These are phyloP conservation scores for Eumacrocentrus americanus DNA, from an alignment of 2,888 invertebrate genomes.

Conservation along the genomic window DNA sequence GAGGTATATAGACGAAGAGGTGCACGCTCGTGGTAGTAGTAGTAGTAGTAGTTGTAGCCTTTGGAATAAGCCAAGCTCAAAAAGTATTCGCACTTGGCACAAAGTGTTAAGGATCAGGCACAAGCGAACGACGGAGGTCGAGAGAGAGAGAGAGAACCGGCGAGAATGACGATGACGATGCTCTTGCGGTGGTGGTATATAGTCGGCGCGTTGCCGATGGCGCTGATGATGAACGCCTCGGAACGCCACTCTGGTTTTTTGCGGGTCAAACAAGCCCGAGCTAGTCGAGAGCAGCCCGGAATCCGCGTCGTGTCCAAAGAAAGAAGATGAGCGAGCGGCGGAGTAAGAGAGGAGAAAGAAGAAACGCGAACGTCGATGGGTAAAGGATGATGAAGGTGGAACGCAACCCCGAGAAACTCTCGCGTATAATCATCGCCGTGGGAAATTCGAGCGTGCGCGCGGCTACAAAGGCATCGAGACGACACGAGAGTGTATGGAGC, in stretches of 20 bases:
- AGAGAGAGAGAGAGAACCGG: too few species aligned
- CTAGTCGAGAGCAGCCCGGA: background rate
- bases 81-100: constrained; percentile 29
- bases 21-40: background rate
- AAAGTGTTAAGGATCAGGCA: constrained; percentile 5
- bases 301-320: constrained; percentile 5
- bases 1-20: constrained; percentile 30
- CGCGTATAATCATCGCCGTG: constrained; percentile 35
- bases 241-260: constrained; percentile 37
- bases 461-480: too few species aligned
- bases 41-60: background rate
- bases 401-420: constrained; percentile 22
- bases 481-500: constrained; percentile 1
- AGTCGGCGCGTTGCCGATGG: constrained; percentile 34
- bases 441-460: constrained; percentile 35
- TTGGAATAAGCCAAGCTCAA: constrained; percentile 1
- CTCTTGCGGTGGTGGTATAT: constrained; percentile 34
- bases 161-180: background rate
- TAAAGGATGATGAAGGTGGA: constrained; percentile 23
- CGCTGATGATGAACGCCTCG: constrained; percentile 39
- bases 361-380: constrained; percentile 8
- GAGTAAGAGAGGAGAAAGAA: constrained; percentile 11
- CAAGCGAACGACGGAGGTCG: background rate
- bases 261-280: background rate
- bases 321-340: constrained; percentile 11